phyloP scores from a whole-genome alignment of 2,888 invertebrate genomes.

The Chymomyza caudatula region DNA sequence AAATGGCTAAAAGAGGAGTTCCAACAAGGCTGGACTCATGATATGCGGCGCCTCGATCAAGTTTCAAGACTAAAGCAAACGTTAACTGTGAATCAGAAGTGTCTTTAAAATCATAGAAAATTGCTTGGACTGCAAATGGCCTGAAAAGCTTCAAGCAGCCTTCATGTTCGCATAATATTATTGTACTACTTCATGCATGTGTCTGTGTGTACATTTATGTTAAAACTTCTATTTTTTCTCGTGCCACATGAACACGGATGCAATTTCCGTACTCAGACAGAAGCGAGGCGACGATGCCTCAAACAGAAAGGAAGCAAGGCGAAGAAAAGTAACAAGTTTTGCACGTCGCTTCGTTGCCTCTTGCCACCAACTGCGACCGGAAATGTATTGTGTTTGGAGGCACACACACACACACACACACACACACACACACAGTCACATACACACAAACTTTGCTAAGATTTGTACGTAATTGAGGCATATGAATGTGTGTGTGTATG shows the following conservation, averaged over 20 bases:
- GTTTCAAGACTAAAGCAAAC: neutral
- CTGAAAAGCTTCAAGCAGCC: neutral
- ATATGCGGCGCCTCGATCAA: neutral
- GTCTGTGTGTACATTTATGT: neutral
- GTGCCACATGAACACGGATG: neutral
- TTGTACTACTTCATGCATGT: too few relatives aligned
- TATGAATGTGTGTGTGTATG: neutral
- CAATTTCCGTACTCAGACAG: neutral
- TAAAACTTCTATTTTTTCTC: neutral
- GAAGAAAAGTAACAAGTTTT: neutral
- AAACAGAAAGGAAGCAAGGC: neutral
- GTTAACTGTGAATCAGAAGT: neutral
- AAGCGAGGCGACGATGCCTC: neutral
- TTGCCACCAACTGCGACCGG: neutral
- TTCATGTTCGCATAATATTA: too few relatives aligned
- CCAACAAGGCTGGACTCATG: neutral
- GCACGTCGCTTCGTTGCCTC: too few relatives aligned
- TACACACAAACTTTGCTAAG: neutral
- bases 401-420: neutral
- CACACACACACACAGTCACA: neutral
- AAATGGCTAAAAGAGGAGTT: neutral
- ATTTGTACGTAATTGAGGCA: neutral
- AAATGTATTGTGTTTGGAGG: neutral
- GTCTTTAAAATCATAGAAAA: neutral
- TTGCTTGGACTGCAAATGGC: neutral